Evolutionary conservation across 1,140 invertebrate genomes (phyloP).

Genomic region (Ylistrum balloti): DNA sequence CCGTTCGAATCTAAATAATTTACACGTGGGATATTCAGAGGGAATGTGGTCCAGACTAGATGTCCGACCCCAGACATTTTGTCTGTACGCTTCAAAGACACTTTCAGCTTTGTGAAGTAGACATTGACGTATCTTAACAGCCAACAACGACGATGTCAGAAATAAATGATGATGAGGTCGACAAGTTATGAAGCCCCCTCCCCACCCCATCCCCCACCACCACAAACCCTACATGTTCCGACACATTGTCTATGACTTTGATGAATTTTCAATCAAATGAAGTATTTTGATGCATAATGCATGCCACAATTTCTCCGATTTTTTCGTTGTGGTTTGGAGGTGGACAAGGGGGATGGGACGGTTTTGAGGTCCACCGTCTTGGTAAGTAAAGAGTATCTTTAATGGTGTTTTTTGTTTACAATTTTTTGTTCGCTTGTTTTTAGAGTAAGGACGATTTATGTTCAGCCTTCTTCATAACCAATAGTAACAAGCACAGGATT

Average conservation of each 20-base stretch:
- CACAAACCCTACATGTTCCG: not conserved
- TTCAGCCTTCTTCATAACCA: too few species aligned
- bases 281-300: too few species aligned
- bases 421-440: too few species aligned
- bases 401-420: too few species aligned
- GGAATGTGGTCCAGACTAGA: not conserved
- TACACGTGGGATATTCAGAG: not conserved
- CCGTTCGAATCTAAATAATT: constrained; percentile 20
- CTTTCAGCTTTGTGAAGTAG: not conserved
- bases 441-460: too few species aligned
- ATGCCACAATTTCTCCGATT: too few species aligned
- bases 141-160: not conserved
- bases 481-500: too few species aligned
- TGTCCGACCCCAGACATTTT: not conserved
- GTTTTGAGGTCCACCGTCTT: too few species aligned
- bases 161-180: not conserved
- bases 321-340: too few species aligned
- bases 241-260: not conserved
- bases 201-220: too few species aligned
- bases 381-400: too few species aligned
- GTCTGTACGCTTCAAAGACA: constrained; percentile 9
- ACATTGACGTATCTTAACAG: not conserved
- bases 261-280: not conserved
- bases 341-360: too few species aligned
- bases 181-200: not conserved